A percentile compares a stretch with the other conserved stretches of the same genome.
Conservation (phyloP, 2,113 vertebrate species). For the Cottus gobio region DNA sequence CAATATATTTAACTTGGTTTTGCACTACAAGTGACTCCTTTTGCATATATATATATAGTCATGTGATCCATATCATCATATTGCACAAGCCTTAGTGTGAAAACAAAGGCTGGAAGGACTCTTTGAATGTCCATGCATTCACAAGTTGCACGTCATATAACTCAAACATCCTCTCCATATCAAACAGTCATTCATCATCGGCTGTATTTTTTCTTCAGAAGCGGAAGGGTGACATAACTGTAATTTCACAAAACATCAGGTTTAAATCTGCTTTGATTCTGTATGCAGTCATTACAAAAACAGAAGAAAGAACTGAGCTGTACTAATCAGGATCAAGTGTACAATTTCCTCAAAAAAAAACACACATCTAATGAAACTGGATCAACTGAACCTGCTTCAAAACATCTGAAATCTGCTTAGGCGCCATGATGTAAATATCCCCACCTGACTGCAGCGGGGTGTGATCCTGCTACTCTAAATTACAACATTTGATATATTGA, state of each 20-base stretch:
- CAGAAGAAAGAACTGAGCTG: not conserved
- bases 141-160: not conserved
- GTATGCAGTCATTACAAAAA: not conserved
- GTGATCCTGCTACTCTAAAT: not conserved
- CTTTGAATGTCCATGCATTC: slow-evolving; percentile 1
- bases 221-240: not conserved
- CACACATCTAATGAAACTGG: not conserved
- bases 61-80: not conserved
- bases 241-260: slow-evolving; percentile 8
- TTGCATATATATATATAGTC: not conserved
- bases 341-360: slow-evolving; percentile 1
- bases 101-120: not conserved
- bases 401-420: slow-evolving; percentile 6
- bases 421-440: slow-evolving; percentile 2
- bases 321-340: not conserved
- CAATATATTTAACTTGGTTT: not conserved
- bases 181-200: not conserved
- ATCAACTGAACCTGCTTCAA: slow-evolving; percentile 15
- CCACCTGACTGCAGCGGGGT: not conserved
- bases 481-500: not conserved
- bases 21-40: not conserved
- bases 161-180: not conserved
- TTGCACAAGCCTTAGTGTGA: not conserved
- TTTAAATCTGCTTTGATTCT: slow-evolving; percentile 7
- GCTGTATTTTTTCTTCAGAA: not conserved